Base-by-base conservation (phyloP, 2,888 invertebrate species). In the Hoplodrina ambigua region DNA sequence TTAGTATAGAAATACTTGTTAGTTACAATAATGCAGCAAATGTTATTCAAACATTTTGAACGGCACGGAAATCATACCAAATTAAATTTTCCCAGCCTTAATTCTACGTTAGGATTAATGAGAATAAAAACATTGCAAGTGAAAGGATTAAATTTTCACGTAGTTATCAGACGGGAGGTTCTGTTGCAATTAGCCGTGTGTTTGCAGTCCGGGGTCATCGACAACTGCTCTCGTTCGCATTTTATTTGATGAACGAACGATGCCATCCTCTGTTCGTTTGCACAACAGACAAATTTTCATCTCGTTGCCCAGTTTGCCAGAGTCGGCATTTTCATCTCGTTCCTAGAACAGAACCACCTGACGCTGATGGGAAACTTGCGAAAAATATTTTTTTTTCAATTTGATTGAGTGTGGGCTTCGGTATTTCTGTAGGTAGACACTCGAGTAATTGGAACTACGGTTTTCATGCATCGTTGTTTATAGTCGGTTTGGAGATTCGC, bases 161-260 rank as follows among this genome's bases (percentile, higher is more conserved):
- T 72, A 71, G 78, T 72, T 77, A 78, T 78, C 75, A 78, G 75
- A 65, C 69, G 62, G 64, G 54, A 80, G 82, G 81, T 80, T 78
- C 82, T 81, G 86, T 88, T 82, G 85, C 88, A 88, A 89, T 88
- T 86, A 88, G 85, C 73, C 61, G 68, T 57, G 55, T 87, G 84
- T 87, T 87, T 86, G 82, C 86, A 69, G 41, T 69, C 46, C 74
- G 72, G 73, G 81, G 78, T 84, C 77, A 85, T 69, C 62, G 62
- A 74, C 61, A 69, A 72, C 72, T 76, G 77, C 67, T 77, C 69
- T 56, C 71, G 62, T 44, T 76, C 69, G 75, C 66, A 83, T 79
- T 78, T 85, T 87, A 86, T 88, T 88, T 85, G 86, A 88, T 85
- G 85, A 87, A 84, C 80, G 85, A 72, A 71, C 82, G 80, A 75